Evolutionary conservation across 2,113 vertebrate species (phyloP).

Genomic region (Dromaius novaehollandiae): DNA sequence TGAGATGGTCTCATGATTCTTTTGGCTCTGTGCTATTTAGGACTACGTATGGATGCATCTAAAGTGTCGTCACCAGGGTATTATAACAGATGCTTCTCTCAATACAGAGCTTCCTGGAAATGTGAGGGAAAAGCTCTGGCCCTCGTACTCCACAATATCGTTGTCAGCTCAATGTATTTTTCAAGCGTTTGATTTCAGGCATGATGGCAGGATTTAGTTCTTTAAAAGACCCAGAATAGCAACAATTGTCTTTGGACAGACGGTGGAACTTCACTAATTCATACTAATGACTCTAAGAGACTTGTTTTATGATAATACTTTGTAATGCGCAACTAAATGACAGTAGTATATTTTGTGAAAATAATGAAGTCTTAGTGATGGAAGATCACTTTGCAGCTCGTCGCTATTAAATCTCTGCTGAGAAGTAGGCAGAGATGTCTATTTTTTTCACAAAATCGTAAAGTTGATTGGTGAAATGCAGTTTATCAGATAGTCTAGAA

Average conservation of each 20-base stretch:
- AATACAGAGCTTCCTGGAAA: neutral
- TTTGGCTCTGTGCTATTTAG: neutral
- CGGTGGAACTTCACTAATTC: conserved; percentile 25
- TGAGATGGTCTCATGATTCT: neutral
- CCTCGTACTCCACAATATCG: neutral
- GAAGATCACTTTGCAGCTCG: conserved; percentile 9
- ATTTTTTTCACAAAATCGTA: conserved; percentile 22
- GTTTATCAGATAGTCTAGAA: neutral
- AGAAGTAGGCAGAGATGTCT: conserved; percentile 17
- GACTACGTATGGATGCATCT: neutral
- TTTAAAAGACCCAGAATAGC: conserved; percentile 1
- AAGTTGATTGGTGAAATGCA: neutral
- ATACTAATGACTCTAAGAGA: conserved; percentile 7
- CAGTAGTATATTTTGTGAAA: conserved; percentile 62
- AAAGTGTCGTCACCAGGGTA: neutral
- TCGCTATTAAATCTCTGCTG: conserved; percentile 51
- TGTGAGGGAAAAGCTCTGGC: conserved; percentile 9
- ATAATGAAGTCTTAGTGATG: conserved; percentile 53
- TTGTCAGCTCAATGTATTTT: conserved; percentile 57
- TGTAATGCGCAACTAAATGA: conserved; percentile 27
- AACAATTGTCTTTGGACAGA: neutral
- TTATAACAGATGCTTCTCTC: neutral
- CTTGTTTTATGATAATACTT: conserved; percentile 56
- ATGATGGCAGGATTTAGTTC: neutral
- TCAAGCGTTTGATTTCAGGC: conserved; percentile 47